Evolutionary conservation across 2,113 vertebrate species (phyloP).

Genomic region (Lasiurus cinereus): DNA sequence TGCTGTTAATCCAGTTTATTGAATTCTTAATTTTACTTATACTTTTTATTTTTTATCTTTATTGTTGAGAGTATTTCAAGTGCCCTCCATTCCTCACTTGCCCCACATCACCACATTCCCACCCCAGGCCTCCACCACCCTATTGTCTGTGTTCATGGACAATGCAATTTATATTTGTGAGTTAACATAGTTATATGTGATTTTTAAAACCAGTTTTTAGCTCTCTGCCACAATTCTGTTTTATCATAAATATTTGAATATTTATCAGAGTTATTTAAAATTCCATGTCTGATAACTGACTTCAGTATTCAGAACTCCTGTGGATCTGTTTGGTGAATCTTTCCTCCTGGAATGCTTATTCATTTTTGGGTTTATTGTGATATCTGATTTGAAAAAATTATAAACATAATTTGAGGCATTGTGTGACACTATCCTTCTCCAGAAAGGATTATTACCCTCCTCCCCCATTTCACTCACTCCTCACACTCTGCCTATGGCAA

Average conservation of each 20-base stretch:
- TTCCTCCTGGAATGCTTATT: neutral
- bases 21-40: neutral
- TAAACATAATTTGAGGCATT: neutral
- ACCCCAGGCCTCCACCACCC: no score
- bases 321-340: neutral
- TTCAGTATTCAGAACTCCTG: neutral
- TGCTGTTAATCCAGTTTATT: conserved; percentile 18
- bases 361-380: neutral
- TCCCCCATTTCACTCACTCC: neutral
- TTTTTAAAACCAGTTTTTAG: conserved; percentile 11
- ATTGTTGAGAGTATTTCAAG: no score
- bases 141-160: no score
- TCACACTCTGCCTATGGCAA: neutral
- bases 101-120: no score
- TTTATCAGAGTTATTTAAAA: conserved; percentile 16
- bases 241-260: neutral
- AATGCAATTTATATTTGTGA: neutral
- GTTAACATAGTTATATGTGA: neutral
- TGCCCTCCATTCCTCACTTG: no score
- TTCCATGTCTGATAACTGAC: neutral
- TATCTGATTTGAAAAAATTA: neutral
- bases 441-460: neutral
- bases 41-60: no score
- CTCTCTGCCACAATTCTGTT: neutral
- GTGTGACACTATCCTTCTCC: neutral